A percentile compares a stretch with the other conserved stretches of the same genome.
phyloP scores from a whole-genome alignment of 1,140 invertebrate species.

The Melanaphis sacchari region DNA sequence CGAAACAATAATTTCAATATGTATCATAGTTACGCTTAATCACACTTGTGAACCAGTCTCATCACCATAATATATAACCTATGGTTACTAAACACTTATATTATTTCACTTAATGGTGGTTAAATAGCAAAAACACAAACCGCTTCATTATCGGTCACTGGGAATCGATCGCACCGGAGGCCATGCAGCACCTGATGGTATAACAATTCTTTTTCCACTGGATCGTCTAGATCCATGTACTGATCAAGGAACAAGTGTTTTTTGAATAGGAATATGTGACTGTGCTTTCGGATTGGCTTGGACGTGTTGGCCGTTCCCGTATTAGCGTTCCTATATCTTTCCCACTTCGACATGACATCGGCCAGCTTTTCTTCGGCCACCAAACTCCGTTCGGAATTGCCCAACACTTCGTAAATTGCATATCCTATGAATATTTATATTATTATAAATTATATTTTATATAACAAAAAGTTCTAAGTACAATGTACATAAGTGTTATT shows the following conservation, averaged over 20 bases:
- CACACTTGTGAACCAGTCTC: no score
- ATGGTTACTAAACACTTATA: no score
- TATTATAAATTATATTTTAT: background rate
- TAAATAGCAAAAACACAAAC: constrained; percentile 58
- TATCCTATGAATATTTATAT: constrained; percentile 64
- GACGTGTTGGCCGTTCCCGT: constrained; percentile 63
- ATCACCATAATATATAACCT: no score
- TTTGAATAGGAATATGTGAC: constrained; percentile 81
- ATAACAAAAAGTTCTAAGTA: background rate
- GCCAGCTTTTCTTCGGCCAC: constrained; percentile 86
- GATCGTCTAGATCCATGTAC: constrained; percentile 83
- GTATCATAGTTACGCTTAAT: no score
- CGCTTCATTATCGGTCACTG: constrained; percentile 62
- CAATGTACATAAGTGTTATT: background rate
- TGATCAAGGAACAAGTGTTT: constrained; percentile 92
- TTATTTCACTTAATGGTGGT: no score
- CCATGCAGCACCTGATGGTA: constrained; percentile 94
- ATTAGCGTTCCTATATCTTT: constrained; percentile 76
- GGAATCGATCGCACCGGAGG: constrained; percentile 81
- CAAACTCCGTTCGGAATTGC: constrained; percentile 83
- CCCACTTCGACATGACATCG: constrained; percentile 96
- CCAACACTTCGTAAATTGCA: constrained; percentile 73
- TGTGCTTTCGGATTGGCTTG: constrained; percentile 63
- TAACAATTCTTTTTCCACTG: constrained; percentile 93
- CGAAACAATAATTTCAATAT: no score